Percentiles rank a stretch among this genome's conserved stretches.
These are phyloP conservation scores for Echinops telfairi DNA, from an alignment of 2,113 vertebrate genomes.

Conservation along the genomic window DNA sequence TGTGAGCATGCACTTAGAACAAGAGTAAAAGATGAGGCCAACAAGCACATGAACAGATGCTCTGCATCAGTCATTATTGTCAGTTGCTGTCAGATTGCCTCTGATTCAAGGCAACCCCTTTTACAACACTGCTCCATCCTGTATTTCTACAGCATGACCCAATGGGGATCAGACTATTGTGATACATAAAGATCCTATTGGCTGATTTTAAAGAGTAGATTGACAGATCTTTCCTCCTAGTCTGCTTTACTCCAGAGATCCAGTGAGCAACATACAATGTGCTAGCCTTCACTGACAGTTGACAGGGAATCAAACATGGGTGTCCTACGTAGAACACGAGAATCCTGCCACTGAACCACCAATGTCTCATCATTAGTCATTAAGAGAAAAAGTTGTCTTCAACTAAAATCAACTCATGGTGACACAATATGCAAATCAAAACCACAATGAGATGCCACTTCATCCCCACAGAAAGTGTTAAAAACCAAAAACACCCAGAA, in stretches of 20 bases:
- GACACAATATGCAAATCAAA: not conserved
- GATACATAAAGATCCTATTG: not conserved
- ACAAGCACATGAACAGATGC: not conserved
- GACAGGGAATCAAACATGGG: not conserved
- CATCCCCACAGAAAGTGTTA: no score
- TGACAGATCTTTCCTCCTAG: not conserved
- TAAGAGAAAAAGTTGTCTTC: not conserved
- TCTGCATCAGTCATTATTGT: no score
- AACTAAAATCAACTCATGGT: not conserved
- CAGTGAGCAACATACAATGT: not conserved
- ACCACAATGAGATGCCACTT: not conserved
- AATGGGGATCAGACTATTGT: not conserved
- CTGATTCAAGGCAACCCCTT: not conserved
- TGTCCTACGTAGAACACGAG: not conserved
- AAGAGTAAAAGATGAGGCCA: not conserved
- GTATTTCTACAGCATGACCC: not conserved
- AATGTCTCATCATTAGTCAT: not conserved
- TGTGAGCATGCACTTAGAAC: conserved; percentile 9
- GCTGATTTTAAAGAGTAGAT: not conserved
- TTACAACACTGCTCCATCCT: not conserved
- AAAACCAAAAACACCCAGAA: not conserved
- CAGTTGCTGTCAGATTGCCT: not conserved
- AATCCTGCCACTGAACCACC: not conserved
- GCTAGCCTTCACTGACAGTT: not conserved
- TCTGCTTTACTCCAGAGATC: not conserved